Conservation (phyloP, 37 sponge, comb jelly and placozoan species). For the Cladorhizidae sp. region DNA sequence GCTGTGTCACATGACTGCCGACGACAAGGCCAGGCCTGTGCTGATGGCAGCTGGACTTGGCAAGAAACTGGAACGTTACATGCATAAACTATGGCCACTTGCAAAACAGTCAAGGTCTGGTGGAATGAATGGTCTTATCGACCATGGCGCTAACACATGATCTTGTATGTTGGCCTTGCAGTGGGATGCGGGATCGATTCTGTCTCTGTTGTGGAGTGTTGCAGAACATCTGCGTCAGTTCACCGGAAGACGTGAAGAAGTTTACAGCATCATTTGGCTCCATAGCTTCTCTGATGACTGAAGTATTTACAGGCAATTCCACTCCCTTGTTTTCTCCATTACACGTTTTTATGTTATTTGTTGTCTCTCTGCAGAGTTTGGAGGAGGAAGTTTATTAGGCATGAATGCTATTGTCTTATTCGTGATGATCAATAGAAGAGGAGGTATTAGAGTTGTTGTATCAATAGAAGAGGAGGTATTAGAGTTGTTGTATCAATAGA, state of each 20-base stretch:
- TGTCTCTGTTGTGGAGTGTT: constrained; percentile 29
- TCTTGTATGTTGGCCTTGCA: background rate
- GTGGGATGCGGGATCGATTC: constrained; percentile 9
- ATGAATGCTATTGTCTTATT: constrained; percentile 18
- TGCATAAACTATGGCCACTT: constrained; percentile 6
- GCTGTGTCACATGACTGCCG: constrained; percentile 56
- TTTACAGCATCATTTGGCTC: background rate
- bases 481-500: too few relatives aligned
- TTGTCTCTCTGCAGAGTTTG: background rate
- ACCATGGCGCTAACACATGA: background rate
- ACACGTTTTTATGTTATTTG: background rate
- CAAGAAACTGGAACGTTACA: constrained; percentile 11
- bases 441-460: too few relatives aligned
- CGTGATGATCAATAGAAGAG: constrained; percentile 28
- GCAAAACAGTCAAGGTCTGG: background rate
- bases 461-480: too few relatives aligned
- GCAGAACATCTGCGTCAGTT: constrained; percentile 53
- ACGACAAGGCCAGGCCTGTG: constrained; percentile 43
- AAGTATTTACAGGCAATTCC: background rate
- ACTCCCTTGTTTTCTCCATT: too few relatives aligned
- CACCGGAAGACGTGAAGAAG: constrained; percentile 21
- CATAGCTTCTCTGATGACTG: background rate
- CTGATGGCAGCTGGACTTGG: constrained; percentile 22
- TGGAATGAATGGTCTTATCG: background rate
- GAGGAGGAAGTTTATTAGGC: background rate